These are phyloP conservation scores for Zaprionus lineosus DNA, from an alignment of 2,888 invertebrate species.

Conservation along the genomic window DNA sequence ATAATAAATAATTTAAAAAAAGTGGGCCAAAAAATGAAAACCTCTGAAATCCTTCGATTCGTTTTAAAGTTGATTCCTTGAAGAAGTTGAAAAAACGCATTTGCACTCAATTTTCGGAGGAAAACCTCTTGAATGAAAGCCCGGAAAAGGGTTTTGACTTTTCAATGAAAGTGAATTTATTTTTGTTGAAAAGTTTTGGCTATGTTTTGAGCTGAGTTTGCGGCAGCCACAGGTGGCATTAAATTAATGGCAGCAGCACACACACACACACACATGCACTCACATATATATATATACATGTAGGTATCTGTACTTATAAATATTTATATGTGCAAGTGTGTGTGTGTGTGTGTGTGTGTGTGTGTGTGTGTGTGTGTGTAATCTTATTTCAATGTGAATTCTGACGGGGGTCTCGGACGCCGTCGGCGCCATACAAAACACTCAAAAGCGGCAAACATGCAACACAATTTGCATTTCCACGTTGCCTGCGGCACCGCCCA, in stretches of 20 bases:
- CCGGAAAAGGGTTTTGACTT: neutral
- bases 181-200: conserved; percentile 27
- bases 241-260: conserved; percentile 9
- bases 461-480: conserved; percentile 54
- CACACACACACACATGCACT: conserved; percentile 1
- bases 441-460: conserved; percentile 53
- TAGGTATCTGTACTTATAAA: neutral
- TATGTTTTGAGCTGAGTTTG: conserved; percentile 20
- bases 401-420: conserved; percentile 32
- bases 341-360: no score
- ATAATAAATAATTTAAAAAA: no score
- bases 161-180: conserved; percentile 40
- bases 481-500: neutral
- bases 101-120: neutral
- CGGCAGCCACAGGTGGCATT: conserved; percentile 44
- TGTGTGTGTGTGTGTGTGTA: no score
- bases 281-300: neutral
- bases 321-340: neutral
- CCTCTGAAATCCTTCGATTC: no score
- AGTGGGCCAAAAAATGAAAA: no score
- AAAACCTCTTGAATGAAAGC: no score
- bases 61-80: no score
- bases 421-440: conserved; percentile 57
- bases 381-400: conserved; percentile 26
- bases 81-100: neutral